Percentiles rank a stretch among this genome's conserved stretches.
phyloP scores from a whole-genome alignment of 2,113 vertebrate genomes.

The Python bivittatus region DNA sequence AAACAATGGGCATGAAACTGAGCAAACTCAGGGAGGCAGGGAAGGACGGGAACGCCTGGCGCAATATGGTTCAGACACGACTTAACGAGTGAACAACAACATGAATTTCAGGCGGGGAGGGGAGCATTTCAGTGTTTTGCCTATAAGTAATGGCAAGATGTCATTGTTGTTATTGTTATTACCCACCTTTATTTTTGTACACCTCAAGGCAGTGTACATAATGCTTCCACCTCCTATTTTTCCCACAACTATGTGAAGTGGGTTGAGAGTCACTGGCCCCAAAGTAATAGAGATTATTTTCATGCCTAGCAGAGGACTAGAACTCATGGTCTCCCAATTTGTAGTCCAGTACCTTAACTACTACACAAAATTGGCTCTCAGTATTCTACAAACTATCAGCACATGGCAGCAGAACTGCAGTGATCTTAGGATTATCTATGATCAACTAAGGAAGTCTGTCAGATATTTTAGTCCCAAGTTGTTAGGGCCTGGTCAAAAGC shows the following conservation, averaged over 20 bases:
- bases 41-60: no score
- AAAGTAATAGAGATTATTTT: neutral
- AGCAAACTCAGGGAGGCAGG: no score
- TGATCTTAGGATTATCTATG: neutral
- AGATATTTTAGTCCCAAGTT: neutral
- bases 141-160: neutral
- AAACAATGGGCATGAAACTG: no score
- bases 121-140: neutral
- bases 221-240: neutral
- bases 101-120: no score
- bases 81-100: no score
- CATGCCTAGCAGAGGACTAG: neutral
- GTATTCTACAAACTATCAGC: neutral
- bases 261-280: neutral
- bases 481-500: neutral
- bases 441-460: neutral
- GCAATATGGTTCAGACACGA: no score
- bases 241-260: neutral
- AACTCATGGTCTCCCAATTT: neutral
- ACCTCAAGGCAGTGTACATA: neutral
- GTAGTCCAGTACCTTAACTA: neutral
- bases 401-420: neutral
- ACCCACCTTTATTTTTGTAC: neutral
- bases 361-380: neutral
- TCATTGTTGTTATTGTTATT: neutral